These are phyloP conservation scores for Zhuqinia jingwanae DNA, from an alignment of 2,888 invertebrate genomes.

Conservation along the genomic window DNA sequence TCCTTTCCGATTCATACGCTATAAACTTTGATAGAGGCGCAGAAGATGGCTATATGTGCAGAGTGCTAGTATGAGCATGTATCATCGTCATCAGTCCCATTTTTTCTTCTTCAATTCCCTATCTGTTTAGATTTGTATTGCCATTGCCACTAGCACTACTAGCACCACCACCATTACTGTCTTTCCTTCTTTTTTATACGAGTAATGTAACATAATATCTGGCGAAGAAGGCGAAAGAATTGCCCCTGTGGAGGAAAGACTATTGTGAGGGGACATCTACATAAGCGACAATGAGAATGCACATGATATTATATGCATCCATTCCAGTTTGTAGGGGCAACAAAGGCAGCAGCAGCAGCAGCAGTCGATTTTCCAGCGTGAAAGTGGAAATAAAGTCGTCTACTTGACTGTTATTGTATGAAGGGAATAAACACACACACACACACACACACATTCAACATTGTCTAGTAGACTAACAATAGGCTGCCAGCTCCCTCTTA, in stretches of 20 bases:
- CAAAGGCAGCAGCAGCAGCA: too few relatives aligned
- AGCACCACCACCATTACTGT: background rate
- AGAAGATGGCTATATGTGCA: too few relatives aligned
- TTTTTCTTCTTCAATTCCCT: constrained; percentile 10
- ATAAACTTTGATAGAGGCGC: background rate
- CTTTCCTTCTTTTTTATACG: constrained; percentile 53
- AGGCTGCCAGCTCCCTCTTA: background rate
- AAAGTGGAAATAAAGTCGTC: background rate
- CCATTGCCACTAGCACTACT: background rate
- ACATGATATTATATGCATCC: background rate
- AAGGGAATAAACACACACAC: too few relatives aligned
- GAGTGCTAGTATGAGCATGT: background rate
- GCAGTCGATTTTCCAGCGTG: constrained; percentile 19
- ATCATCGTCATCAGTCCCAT: background rate
- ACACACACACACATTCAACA: too few relatives aligned
- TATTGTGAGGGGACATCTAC: too few relatives aligned
- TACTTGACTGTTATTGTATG: constrained; percentile 7
- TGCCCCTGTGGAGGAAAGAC: constrained; percentile 61
- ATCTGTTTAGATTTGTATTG: constrained; percentile 41
- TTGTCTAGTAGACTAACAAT: constrained; percentile 2
- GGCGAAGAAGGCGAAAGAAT: constrained; percentile 53
- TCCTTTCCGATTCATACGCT: constrained; percentile 58
- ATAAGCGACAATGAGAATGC: too few relatives aligned
- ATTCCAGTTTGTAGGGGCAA: constrained; percentile 22
- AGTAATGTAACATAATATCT: constrained; percentile 56